Evolutionary conservation across 1,140 invertebrate species (phyloP), one percentile per base, ranked within the genome.

Genomic region (Pseudomyrmex gracilis): DNA sequence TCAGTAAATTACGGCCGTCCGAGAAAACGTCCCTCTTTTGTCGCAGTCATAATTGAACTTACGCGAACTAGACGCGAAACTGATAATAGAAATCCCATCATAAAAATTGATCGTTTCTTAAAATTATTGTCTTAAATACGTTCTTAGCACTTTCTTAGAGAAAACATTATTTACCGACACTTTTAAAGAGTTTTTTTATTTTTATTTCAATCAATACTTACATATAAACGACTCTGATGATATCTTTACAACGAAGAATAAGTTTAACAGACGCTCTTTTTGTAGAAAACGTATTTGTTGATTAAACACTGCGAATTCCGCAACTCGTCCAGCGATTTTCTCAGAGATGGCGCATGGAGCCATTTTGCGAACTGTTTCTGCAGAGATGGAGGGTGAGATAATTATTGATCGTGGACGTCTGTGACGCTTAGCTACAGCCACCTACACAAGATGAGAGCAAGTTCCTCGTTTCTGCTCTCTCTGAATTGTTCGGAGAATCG

Each of bases 281-380:
- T 20, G 76, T 70, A 80, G 76, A 60, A 74, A 76, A 83, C 66
- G 60, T 17, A 71, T 24, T 85, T 70, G 78, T 85, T 89, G 84
- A 61, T 88, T 74, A 88, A 77, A 84, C 34, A 9, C 73, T 9
- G 51, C 10, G 12, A 74, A 63, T 22, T 4, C 9, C 43, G 55
- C 22, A 89, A 15, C 45, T 58, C 82, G 87, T 91, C 84, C 86
- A 73, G 0, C 17, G 8, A 12, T 73, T 73, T 85, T 88, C 91
- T 88, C 68, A 91, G 90, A 93, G 91, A 93, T 93, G 92, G 92
- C 92, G 92, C 85, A 86, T 64, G 82, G 61, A 85, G 88, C 91
- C 92, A 93, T 93, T 93, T 93, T 93, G 83, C 12, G 53, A 64
- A 17, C 1, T 51, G 22, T 10, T 68, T 24, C 34, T 2, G 8